These are phyloP conservation scores for Hycleus phaleratus DNA, from an alignment of 1,140 invertebrate species.

Conservation along the genomic window DNA sequence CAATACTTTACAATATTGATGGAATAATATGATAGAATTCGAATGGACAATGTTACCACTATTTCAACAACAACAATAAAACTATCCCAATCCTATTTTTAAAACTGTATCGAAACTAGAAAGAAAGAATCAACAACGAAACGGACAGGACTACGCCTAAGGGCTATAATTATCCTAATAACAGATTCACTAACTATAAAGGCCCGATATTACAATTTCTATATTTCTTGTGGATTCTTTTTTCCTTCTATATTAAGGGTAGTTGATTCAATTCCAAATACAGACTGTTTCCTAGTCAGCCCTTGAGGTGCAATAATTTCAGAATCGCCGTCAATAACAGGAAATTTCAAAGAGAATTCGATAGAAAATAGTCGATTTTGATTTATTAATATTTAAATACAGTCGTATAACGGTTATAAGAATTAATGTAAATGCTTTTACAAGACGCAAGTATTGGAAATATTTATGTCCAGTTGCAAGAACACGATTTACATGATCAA, in stretches of 20 bases:
- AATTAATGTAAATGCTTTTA: no score
- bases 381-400: no score
- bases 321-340: no score
- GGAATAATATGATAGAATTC: no score
- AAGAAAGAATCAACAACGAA: constrained; percentile 11
- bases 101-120: no score
- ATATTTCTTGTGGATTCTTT: constrained; percentile 16
- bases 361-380: no score
- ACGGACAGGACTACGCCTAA: constrained; percentile 23
- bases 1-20: neutral
- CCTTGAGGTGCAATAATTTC: neutral
- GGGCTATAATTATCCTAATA: constrained; percentile 36
- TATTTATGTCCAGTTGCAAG: no score
- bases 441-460: no score
- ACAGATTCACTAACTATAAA: constrained; percentile 33
- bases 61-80: neutral
- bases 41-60: neutral
- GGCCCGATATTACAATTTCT: constrained; percentile 32
- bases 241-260: neutral
- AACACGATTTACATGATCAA: no score
- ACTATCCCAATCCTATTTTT: no score
- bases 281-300: neutral
- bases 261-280: neutral
- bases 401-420: no score
- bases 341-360: no score